These are phyloP conservation scores for Gisinianus flammeolus DNA, from an alignment of 2,888 invertebrate species.

Conservation along the genomic window DNA sequence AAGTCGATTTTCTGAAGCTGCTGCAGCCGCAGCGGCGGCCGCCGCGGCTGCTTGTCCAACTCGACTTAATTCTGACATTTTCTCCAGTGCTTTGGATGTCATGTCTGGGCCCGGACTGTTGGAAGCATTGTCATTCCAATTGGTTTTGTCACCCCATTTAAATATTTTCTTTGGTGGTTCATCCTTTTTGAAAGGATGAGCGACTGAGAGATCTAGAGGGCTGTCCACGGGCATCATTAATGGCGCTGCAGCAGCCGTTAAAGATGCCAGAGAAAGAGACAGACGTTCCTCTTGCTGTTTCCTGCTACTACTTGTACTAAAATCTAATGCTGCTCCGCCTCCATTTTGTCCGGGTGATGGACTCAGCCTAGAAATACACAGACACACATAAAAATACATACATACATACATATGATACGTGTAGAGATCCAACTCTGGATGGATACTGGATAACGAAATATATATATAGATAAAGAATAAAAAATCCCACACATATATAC, in stretches of 20 bases:
- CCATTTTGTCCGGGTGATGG: conserved; percentile 50
- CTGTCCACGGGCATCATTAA: conserved; percentile 64
- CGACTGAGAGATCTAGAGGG: conserved; percentile 81
- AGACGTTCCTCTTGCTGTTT: conserved; percentile 25
- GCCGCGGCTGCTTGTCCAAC: conserved; percentile 69
- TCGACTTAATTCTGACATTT: conserved; percentile 88
- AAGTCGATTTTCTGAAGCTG: conserved; percentile 74
- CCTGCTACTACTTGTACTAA: conserved; percentile 49
- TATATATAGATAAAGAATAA: not conserved
- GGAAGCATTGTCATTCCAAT: conserved; percentile 47
- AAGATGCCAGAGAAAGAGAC: conserved; percentile 25
- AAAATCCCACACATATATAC: not conserved
- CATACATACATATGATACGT: not conserved
- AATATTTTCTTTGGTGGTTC: conserved; percentile 51
- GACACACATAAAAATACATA: not conserved
- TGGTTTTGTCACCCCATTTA: conserved; percentile 47
- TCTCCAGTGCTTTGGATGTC: conserved; percentile 78
- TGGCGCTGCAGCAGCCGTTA: conserved; percentile 22
- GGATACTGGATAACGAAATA: not conserved
- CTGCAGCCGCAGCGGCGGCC: conserved; percentile 65
- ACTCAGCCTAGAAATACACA: conserved; percentile 39
- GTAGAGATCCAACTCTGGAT: not conserved
- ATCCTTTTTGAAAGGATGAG: conserved; percentile 62
- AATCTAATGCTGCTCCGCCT: conserved; percentile 56
- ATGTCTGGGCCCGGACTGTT: conserved; percentile 53